Evolutionary conservation across 2,113 vertebrate species (phyloP), one percentile per base, ranked within the genome.

Genomic region (Mesembrinibis cayennensis): DNA sequence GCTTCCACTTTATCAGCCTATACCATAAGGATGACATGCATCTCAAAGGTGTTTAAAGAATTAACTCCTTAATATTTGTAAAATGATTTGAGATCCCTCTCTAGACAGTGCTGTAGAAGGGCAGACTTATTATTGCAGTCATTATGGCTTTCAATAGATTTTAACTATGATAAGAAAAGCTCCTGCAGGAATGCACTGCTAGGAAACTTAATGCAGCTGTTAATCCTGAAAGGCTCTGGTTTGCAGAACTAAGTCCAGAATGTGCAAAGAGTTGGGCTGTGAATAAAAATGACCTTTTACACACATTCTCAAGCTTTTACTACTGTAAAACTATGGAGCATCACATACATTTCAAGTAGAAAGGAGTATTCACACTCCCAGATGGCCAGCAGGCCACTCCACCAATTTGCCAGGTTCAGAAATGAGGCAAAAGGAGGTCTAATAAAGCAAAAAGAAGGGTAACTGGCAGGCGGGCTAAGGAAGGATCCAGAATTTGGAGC

Each of bases 181-280:
- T 93, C 63, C 69, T 53, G 62, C 52, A 82, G 73, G 78, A 97
- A 87, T 17, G 53, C 62, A 58, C 78, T 47, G 81, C 62, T 61
- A 58, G 81, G 90, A 87, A 89, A 93, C 58, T 49, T 74, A 76
- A 66, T 23, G 47, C 84, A 85, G 84, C 81, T 94, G 71, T 85
- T 95, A 90, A 95, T 93, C 87, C 93, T 88, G 67, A 66, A 89
- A 89, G 91, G 26, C 89, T 96, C 84, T 42, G 66, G 78, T 87
- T 85, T 88, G 76, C 82, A 91, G 87, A 73, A 71, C n/a, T 10
- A 77, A 90, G 42, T 47, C 50, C 66, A 73, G 74, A 80, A 87
- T 13, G 45, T 26, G 55, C 34, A 26, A 77, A 82, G 73, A 56
- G n/a, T 53, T 47, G 50, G 32, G 42, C 32, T 90, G 38, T 59